Base-by-base conservation (phyloP, 2,888 invertebrate species). In the Tryphoninae sp. region DNA sequence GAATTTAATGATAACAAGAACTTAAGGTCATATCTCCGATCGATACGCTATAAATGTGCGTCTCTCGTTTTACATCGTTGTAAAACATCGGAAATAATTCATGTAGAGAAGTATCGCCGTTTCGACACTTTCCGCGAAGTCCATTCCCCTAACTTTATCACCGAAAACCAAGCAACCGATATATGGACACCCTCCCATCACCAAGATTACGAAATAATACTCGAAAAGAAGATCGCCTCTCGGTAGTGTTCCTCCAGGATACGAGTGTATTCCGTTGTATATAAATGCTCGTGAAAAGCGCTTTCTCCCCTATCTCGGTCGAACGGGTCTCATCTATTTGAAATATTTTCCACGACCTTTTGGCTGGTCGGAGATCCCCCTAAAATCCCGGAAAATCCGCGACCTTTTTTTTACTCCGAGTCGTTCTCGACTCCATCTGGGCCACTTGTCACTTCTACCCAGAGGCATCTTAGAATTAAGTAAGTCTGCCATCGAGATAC, bases 321-420 rank as follows among this genome's bases (percentile, higher is more conserved):
- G 55, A 69, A 74, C 81, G 78, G 78, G 53, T 40, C 23, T 26
- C 22, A 40, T 13, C 51, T 23, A 53, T 51, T 23, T 69, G 42
- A 59, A 71, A 78, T 78, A 78, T 67, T 65, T 69, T 59, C 58
- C 55, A 53, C 61, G 69, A 74, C 19, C 64, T 78, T 68, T 53
- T 19, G 65, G 51, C 40, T 33, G 64, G 19, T n/a, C 58, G 45
- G 73, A 53, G 64, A 61, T 71, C 74, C 59, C 69, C 45, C 45
- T 62, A 51, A 64, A 81, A 65, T 78, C 69, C 49, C n/a, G 51
- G 51, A n/a, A 78, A 81, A 81, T 81, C 74, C 78, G 23, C 53
- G 42, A 53, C 33, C 42, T 16, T 59, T 81, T 19, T 81, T 58
- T 75, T 75, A 59, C 51, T 62, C 58, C 13, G 9, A 62, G 74